Percentiles rank a stretch among this genome's conserved stretches.
phyloP scores from a whole-genome alignment of 2,113 vertebrate genomes.

The Sinocyclocheilus anshuiensis region DNA sequence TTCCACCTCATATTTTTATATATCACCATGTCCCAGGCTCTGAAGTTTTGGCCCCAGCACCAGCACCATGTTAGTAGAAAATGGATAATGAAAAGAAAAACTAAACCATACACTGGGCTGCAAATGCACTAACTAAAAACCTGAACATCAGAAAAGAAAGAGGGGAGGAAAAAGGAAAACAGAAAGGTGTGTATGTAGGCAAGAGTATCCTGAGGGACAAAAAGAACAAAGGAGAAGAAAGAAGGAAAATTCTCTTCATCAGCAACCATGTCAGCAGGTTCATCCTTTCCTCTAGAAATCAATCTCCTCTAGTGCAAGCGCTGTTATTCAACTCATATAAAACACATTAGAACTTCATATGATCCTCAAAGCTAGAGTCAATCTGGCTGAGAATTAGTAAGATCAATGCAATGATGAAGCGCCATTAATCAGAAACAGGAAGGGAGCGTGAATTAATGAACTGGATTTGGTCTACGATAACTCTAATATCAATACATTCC shows the following conservation, averaged over 20 bases:
- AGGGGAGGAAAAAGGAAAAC: conserved; percentile 18
- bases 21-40: no score
- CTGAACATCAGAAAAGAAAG: background rate
- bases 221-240: conserved; percentile 40
- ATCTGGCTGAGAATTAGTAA: conserved; percentile 39
- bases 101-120: background rate
- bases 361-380: background rate
- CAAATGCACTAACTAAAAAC: background rate
- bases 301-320: conserved; percentile 55
- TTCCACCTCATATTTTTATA: no score
- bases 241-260: conserved; percentile 56
- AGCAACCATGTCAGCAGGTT: conserved; percentile 66
- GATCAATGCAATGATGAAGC: conserved; percentile 58
- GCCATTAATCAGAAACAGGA: conserved; percentile 39
- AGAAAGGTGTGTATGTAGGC: background rate
- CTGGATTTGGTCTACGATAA: background rate
- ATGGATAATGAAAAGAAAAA: background rate
- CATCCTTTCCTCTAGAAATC: conserved; percentile 61
- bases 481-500: background rate
- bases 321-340: conserved; percentile 60
- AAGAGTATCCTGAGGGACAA: background rate
- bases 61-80: background rate
- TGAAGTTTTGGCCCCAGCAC: background rate
- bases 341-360: conserved; percentile 53
- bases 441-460: conserved; percentile 9